Evolutionary conservation across 1,140 invertebrate genomes (phyloP).

Genomic region (Parapsyche elsis): DNA sequence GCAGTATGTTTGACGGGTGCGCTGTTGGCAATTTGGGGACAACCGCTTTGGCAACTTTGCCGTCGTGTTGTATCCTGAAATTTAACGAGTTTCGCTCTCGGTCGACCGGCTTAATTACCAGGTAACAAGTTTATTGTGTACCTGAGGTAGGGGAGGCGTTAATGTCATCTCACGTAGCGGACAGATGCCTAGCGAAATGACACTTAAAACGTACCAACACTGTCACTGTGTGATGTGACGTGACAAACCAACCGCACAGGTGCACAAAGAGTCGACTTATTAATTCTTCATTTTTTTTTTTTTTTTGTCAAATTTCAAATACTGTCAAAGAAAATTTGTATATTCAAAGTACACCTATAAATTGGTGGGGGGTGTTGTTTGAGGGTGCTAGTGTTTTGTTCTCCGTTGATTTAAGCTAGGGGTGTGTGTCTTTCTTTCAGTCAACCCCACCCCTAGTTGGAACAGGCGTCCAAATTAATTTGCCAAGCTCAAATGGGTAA

Average conservation of each 20-base stretch:
- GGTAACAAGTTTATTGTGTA: constrained; percentile 44
- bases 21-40: too few species aligned
- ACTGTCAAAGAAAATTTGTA: not conserved
- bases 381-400: not conserved
- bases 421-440: constrained; percentile 19
- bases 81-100: constrained; percentile 11
- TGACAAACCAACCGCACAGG: not conserved
- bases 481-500: constrained; percentile 50
- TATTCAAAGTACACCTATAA: too few species aligned
- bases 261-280: not conserved
- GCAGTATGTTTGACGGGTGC: too few species aligned
- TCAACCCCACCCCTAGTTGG: not conserved
- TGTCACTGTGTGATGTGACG: not conserved
- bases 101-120: constrained; percentile 39
- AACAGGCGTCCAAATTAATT: constrained; percentile 49
- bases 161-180: constrained; percentile 29
- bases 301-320: not conserved
- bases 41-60: too few species aligned
- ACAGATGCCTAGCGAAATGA: constrained; percentile 25
- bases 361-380: too few species aligned
- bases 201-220: not conserved
- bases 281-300: not conserved
- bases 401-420: not conserved
- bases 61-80: not conserved
- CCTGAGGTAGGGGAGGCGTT: constrained; percentile 15